phyloP scores from a whole-genome alignment of 2,797 vertebrate genomes.

The Coluber constrictor region DNA sequence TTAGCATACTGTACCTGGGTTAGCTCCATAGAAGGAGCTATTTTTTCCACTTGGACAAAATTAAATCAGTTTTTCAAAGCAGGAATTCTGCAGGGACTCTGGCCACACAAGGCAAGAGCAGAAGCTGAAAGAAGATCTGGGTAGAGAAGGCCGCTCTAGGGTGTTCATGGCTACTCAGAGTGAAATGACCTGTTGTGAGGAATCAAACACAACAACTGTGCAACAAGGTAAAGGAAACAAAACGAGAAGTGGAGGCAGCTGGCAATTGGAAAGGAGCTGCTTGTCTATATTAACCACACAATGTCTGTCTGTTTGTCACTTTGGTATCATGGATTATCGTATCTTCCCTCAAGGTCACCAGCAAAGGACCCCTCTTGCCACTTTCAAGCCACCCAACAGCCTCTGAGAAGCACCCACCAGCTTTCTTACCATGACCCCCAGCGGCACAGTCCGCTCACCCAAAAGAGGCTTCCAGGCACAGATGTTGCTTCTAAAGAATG shows the following conservation, averaged over 20 bases:
- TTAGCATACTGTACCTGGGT: not conserved
- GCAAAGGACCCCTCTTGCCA: conserved; percentile 13
- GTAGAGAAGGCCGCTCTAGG: not conserved
- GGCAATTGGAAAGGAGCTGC: not conserved
- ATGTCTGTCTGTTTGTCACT: too few relatives aligned
- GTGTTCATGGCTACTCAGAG: not conserved
- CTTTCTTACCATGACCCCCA: not conserved
- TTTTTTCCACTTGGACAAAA: not conserved
- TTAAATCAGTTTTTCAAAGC: not conserved
- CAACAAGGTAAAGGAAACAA: not conserved
- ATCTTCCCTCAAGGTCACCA: conserved; percentile 20
- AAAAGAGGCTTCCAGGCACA: not conserved
- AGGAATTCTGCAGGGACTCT: not conserved
- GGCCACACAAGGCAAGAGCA: not conserved
- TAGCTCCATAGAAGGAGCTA: rapidly evolving
- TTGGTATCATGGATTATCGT: not conserved
- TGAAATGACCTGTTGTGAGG: not conserved
- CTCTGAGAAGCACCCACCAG: not conserved
- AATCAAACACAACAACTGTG: not conserved
- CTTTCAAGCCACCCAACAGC: not conserved
- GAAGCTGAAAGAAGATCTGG: not conserved
- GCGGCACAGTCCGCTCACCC: not conserved
- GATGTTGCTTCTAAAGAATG: not conserved
- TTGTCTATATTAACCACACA: not conserved
- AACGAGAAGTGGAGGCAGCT: not conserved